Evolutionary conservation across 1,140 invertebrate genomes (phyloP).

Genomic region (Atopsyche davidsoni): DNA sequence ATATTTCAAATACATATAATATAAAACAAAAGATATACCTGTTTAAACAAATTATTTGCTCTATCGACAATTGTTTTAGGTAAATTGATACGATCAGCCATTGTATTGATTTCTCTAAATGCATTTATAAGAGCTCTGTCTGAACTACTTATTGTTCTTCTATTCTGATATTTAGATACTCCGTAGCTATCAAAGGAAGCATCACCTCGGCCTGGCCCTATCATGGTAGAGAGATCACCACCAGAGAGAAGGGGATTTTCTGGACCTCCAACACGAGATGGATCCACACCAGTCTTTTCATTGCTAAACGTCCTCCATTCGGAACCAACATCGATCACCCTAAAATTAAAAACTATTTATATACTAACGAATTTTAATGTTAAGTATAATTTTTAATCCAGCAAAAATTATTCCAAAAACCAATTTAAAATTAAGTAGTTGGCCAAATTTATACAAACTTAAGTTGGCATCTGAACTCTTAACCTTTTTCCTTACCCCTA

Average conservation of each 20-base stretch:
- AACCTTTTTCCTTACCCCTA: no score
- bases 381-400: no score
- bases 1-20: no score
- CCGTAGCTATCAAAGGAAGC: conserved; percentile 79
- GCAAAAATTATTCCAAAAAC: no score
- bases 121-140: conserved; percentile 93
- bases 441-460: no score
- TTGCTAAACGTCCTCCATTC: conserved; percentile 99
- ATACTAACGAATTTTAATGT: neutral
- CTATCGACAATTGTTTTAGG: conserved; percentile 92
- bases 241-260: conserved; percentile 95
- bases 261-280: conserved; percentile 96
- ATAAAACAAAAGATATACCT: no score
- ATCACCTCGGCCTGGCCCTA: conserved; percentile 83
- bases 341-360: conserved; percentile 40
- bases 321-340: conserved; percentile 99
- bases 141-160: conserved; percentile 86
- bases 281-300: conserved; percentile 94
- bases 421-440: no score
- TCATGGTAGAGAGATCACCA: conserved; percentile 95
- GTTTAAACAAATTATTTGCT: conserved; percentile 95
- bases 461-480: no score
- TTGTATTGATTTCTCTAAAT: conserved; percentile 92
- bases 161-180: conserved; percentile 87
- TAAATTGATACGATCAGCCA: conserved; percentile 97